Base-by-base conservation (phyloP, 2,797 vertebrate species). In the Silurus aristotelis region DNA sequence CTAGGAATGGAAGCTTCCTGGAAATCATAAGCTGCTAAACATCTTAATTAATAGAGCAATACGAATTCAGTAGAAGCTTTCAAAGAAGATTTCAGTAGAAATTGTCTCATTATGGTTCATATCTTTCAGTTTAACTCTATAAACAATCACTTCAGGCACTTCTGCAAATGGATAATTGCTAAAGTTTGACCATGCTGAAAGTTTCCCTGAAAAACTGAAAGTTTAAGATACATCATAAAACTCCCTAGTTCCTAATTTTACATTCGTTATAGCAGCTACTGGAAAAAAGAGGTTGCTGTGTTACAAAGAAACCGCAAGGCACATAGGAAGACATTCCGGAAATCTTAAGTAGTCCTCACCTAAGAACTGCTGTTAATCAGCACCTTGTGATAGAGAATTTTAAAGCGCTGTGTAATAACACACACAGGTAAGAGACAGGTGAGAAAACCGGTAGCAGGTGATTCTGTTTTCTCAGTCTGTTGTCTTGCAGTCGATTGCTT, bases 351-450 rank as follows among this genome's bases (percentile, higher is more conserved):
- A 31, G 17, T 60, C 20, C 14, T 64, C n/a, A 10, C 1, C 1
- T 80, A 48, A 25, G 61, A 52, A 15, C 78, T 19, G 78, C 43
- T 80, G 3, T 66, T 52, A 80, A 64, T 80, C 43, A 66, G 64
- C 46, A 64, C 58, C 60, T 46, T 12, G 1, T 79, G 20, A 63
- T 52, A 0, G 2, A 19, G 78, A 52, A 17, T 48, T 80, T 15
- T 25, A 19, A 46, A 80, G 61, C 9, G 5, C 77, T 64, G 60
- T 4, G 20, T 64, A 80, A 64, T 64, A 38, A 80, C 13, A 64
- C 38, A 19, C 78, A 19, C 78, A 66, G 61, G 78, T 80, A 22
- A 80, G n/a, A 80, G 20, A n/a, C 58, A 63, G 77, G 58, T 79
- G 38, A 63, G 58, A 78, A 64, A 25, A 80, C 10, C 61, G n/a